Evolutionary conservation across 1,140 invertebrate species (phyloP).

Genomic region (Euura saliciscinereae): DNA sequence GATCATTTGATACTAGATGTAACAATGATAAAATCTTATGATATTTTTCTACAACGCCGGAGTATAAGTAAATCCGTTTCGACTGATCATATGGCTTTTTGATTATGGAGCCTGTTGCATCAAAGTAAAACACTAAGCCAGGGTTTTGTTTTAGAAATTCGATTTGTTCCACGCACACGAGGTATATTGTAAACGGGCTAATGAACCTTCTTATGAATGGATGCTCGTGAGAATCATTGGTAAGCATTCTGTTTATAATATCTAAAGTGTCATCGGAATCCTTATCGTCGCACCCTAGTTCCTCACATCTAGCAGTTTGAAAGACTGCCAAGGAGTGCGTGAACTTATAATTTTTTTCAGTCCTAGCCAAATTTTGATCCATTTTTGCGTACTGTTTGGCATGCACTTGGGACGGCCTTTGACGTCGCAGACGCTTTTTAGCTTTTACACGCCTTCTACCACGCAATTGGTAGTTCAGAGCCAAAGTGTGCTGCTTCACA

Average conservation of each 20-base stretch:
- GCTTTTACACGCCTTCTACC: neutral
- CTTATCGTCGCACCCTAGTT: constrained; percentile 11
- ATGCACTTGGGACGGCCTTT: constrained; percentile 10
- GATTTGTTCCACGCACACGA: constrained; percentile 12
- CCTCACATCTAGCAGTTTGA: constrained; percentile 18
- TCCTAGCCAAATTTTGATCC: constrained; percentile 9
- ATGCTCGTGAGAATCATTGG: constrained; percentile 13
- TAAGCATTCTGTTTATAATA: constrained; percentile 10
- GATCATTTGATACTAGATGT: neutral
- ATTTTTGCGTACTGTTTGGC: constrained; percentile 8
- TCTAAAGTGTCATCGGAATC: constrained; percentile 12
- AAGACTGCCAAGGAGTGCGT: constrained; percentile 11
- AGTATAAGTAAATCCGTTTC: neutral
- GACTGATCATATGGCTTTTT: constrained; percentile 14
- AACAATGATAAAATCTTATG: constrained; percentile 7
- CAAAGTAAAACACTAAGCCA: constrained; percentile 17
- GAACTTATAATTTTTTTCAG: constrained; percentile 12
- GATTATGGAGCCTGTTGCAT: constrained; percentile 20
- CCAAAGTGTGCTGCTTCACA: constrained; percentile 3
- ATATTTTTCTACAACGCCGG: neutral
- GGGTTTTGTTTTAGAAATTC: constrained; percentile 9
- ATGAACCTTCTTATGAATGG: constrained; percentile 14
- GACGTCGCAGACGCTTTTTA: constrained; percentile 14
- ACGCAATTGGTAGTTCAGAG: constrained; percentile 17
- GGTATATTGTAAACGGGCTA: constrained; percentile 16